These are phyloP conservation scores for Platygyra sinensis DNA, from an alignment of 64 coral and sea anemone genomes.

Conservation along the genomic window DNA sequence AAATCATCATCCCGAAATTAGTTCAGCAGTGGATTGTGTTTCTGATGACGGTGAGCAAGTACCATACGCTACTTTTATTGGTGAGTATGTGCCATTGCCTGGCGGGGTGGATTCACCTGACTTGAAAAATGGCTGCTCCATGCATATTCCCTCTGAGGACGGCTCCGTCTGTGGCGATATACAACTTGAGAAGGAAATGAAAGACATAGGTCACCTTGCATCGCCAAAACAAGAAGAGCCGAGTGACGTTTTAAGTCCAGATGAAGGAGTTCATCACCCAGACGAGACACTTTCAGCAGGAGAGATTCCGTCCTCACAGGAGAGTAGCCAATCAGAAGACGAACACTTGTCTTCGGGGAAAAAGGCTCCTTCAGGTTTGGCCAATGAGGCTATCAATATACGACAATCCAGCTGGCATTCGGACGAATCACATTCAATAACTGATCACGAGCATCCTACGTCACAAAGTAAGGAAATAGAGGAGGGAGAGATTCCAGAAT, in stretches of 20 bases:
- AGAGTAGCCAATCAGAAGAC: constrained; percentile 14
- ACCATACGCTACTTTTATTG: constrained; percentile 62
- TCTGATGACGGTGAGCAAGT: constrained; percentile 33
- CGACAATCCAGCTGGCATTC: background rate
- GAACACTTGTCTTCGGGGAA: background rate
- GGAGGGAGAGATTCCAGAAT: constrained; percentile 27
- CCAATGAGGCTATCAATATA: background rate
- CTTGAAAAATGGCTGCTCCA: constrained; percentile 1
- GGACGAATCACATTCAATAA: background rate
- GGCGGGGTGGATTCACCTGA: constrained; percentile 16
- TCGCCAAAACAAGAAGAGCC: background rate
- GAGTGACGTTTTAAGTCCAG: background rate
- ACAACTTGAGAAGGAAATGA: background rate
- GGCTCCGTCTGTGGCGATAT: constrained; percentile 8
- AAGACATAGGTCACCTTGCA: background rate
- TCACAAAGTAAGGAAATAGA: constrained; percentile 4
- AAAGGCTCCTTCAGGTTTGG: background rate
- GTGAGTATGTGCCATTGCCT: constrained; percentile 56
- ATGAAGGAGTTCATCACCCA: background rate
- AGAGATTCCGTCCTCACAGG: constrained; percentile 13
- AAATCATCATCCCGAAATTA: constrained; percentile 9
- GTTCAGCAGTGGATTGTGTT: constrained; percentile 22
- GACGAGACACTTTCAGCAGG: constrained; percentile 29
- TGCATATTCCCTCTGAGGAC: constrained; percentile 11
- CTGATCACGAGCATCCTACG: background rate